Evolutionary conservation across 2,888 invertebrate genomes (phyloP).

Genomic region (Drosophila koepferae): DNA sequence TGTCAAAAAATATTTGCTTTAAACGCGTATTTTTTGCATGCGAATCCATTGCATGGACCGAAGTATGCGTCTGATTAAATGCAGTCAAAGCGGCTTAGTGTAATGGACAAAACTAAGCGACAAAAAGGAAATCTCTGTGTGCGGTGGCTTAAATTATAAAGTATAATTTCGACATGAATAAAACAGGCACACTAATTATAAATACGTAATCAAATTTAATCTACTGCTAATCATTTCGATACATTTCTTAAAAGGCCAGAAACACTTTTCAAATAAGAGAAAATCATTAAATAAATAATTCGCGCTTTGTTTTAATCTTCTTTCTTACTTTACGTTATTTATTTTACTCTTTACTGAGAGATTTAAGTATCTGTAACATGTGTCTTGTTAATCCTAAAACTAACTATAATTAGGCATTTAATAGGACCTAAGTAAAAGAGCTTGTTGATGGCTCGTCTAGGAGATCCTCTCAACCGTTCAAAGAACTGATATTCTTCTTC

Average conservation of each 20-base stretch:
- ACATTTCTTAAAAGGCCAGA: background rate
- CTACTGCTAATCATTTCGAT: slow-evolving; percentile 4
- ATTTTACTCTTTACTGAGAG: too few relatives aligned
- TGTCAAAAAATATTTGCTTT: slow-evolving; percentile 59
- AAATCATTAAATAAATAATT: background rate
- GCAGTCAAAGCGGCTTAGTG: slow-evolving; percentile 73
- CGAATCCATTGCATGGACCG: background rate
- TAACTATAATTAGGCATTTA: too few relatives aligned
- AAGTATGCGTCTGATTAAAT: slow-evolving; percentile 66
- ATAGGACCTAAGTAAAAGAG: too few relatives aligned
- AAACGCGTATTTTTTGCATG: slow-evolving; percentile 25
- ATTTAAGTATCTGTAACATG: too few relatives aligned
- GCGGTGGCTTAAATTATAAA: slow-evolving; percentile 58
- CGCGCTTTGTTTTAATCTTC: too few relatives aligned
- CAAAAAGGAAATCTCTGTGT: slow-evolving; percentile 14
- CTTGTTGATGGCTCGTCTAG: too few relatives aligned
- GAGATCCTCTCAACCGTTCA: too few relatives aligned
- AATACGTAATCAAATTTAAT: slow-evolving; percentile 17
- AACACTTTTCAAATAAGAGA: background rate
- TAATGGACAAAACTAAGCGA: slow-evolving; percentile 58
- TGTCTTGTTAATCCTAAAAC: too few relatives aligned
- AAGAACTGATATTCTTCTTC: too few relatives aligned
- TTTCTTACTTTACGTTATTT: too few relatives aligned
- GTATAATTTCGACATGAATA: slow-evolving; percentile 54
- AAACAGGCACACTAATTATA: slow-evolving; percentile 20